These are phyloP conservation scores for Kryptolebias ocellatus DNA, from an alignment of 2,797 vertebrate species.

Conservation along the genomic window DNA sequence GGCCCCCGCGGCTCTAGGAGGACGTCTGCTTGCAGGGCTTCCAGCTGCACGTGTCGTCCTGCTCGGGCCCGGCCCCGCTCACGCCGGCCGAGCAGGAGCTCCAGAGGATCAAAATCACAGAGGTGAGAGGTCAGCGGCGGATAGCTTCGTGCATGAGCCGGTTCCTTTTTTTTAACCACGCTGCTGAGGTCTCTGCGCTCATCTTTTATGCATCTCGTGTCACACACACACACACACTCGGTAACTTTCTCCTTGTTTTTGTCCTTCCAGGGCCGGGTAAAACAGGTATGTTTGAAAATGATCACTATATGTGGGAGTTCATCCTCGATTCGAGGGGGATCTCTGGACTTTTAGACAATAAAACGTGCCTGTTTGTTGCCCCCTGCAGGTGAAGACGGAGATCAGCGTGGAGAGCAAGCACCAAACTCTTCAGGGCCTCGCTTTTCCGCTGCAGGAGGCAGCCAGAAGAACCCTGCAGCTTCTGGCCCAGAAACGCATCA, in stretches of 20 bases:
- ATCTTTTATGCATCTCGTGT: background rate
- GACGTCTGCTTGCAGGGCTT: slow-evolving; percentile 93
- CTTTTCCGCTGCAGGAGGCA: slow-evolving; percentile 90
- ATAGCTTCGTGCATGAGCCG: slow-evolving; percentile 10
- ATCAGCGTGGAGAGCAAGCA: slow-evolving; percentile 95
- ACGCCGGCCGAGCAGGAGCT: slow-evolving; percentile 95
- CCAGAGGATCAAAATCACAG: slow-evolving; percentile 94
- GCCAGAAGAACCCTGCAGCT: slow-evolving; percentile 90
- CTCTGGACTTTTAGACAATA: too few species aligned
- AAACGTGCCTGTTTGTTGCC: slow-evolving; percentile 60
- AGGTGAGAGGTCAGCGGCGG: slow-evolving; percentile 81
- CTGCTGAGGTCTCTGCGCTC: background rate
- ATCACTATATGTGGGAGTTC: background rate
- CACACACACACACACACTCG: background rate
- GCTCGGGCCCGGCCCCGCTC: slow-evolving; percentile 90
- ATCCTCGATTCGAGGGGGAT: background rate
- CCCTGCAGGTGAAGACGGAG: slow-evolving; percentile 91
- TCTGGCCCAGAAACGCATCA: slow-evolving; percentile 88
- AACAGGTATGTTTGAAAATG: slow-evolving; percentile 75
- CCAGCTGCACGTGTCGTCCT: slow-evolving; percentile 90
- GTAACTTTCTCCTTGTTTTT: slow-evolving; percentile 37
- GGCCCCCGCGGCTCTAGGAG: slow-evolving; percentile 81
- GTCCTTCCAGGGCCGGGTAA: slow-evolving; percentile 77
- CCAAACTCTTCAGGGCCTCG: slow-evolving; percentile 93
- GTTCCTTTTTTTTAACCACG: slow-evolving; percentile 4